Percentiles rank a stretch among this genome's conserved stretches.
These are phyloP conservation scores for Monomorium pharaonis DNA, from an alignment of 1,140 invertebrate genomes.

Conservation along the genomic window DNA sequence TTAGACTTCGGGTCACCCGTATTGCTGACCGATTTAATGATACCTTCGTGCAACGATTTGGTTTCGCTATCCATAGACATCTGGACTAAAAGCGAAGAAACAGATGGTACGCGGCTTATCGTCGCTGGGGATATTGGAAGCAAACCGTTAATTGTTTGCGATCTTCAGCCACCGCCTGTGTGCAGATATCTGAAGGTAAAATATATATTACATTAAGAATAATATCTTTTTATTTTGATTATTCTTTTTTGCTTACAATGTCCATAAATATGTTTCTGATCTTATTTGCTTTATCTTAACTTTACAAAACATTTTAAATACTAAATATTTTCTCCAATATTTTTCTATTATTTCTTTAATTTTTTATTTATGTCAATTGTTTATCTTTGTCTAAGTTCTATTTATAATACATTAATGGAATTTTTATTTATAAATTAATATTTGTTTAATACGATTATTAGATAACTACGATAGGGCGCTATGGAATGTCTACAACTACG, in stretches of 20 bases:
- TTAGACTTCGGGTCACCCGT: conserved; percentile 95
- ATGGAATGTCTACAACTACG: conserved; percentile 95
- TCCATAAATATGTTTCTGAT: neutral
- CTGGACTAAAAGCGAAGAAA: conserved; percentile 94
- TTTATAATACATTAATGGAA: conserved; percentile 1
- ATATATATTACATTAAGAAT: neutral
- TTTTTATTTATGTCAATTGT: neutral
- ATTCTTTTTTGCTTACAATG: neutral
- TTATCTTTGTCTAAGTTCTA: neutral
- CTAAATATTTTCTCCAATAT: neutral
- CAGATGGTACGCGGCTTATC: conserved; percentile 93
- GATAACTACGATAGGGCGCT: conserved; percentile 94
- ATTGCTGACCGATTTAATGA: conserved; percentile 94
- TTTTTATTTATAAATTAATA: conserved; percentile 40
- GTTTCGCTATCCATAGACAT: conserved; percentile 95
- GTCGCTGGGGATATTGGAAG: conserved; percentile 94
- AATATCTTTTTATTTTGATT: neutral
- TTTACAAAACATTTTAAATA: neutral
- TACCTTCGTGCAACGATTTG: conserved; percentile 94
- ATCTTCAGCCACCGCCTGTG: conserved; percentile 95
- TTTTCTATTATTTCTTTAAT: conserved; percentile 7
- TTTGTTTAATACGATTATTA: conserved; percentile 73
- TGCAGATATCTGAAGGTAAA: conserved; percentile 95
- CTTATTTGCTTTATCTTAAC: neutral
- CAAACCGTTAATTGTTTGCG: conserved; percentile 93